Conservation (phyloP, 1,140 invertebrate species). For the Caenorhabditis inopinata region DNA sequence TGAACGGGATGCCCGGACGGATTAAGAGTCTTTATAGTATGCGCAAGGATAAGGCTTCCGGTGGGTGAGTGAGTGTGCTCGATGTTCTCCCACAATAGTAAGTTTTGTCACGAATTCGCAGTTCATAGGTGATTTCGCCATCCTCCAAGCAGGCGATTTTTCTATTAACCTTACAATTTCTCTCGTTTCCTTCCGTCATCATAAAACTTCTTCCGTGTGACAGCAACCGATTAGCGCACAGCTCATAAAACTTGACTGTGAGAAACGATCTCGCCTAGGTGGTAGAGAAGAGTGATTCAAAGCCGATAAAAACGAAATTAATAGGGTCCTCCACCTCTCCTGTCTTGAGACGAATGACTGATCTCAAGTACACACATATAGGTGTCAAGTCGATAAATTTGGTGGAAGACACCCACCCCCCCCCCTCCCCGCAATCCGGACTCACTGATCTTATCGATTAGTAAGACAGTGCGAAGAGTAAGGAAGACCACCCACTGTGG, state of each 20-base stretch:
- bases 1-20: too few relatives aligned
- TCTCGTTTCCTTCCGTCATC: neutral
- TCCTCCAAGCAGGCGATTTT: too few relatives aligned
- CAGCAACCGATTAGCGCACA: neutral
- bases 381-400: conserved; percentile 28
- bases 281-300: neutral
- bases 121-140: too few relatives aligned
- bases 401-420: neutral
- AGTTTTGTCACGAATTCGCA: too few relatives aligned
- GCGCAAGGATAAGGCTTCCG: too few relatives aligned
- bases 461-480: neutral
- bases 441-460: conserved; percentile 13
- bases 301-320: conserved; percentile 16
- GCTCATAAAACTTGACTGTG: neutral
- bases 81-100: too few relatives aligned
- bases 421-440: neutral
- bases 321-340: neutral
- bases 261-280: neutral
- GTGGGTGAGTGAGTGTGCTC: too few relatives aligned
- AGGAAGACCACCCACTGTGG: neutral
- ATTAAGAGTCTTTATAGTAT: too few relatives aligned
- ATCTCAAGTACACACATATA: neutral
- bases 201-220: neutral
- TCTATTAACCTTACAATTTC: too few relatives aligned
- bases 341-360: too few relatives aligned